A percentile compares a stretch with the other conserved stretches of the same genome.
Conservation (phyloP, 2,113 vertebrate genomes). For the Pluvianellus socialis region DNA sequence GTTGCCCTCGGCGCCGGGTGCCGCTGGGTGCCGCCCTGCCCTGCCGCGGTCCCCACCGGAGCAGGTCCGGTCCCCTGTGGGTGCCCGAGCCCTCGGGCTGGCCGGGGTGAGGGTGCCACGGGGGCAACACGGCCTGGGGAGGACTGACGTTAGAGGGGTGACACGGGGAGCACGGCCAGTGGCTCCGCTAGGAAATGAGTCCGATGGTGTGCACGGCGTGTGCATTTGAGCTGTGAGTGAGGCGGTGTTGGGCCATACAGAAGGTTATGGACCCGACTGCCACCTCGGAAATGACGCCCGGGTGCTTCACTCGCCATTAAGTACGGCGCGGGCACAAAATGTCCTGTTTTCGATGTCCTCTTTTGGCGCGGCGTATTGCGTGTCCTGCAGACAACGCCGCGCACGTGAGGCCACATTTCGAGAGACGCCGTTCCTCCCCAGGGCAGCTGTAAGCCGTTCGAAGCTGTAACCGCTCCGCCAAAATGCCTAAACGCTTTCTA, state of each 20-base stretch:
- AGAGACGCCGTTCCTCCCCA: background rate
- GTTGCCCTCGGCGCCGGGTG: too few species aligned
- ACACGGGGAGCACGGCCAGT: rapidly evolving
- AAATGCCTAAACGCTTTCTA: background rate
- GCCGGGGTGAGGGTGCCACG: too few species aligned
- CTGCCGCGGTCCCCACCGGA: too few species aligned
- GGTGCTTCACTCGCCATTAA: rapidly evolving
- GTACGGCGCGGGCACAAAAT: background rate
- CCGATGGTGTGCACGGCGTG: rapidly evolving
- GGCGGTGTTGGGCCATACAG: rapidly evolving
- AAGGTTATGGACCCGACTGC: rapidly evolving
- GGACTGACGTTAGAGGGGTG: background rate
- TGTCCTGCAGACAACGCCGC: background rate
- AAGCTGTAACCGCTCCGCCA: background rate
- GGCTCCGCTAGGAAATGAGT: background rate
- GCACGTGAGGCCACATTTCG: rapidly evolving
- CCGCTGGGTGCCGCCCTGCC: too few species aligned
- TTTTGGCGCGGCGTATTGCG: rapidly evolving
- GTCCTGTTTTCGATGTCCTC: background rate
- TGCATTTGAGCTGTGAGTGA: background rate
- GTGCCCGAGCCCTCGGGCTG: background rate
- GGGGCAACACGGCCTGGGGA: too few species aligned
- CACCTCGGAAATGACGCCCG: rapidly evolving
- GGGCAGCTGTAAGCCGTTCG: background rate
- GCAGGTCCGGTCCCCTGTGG: background rate